phyloP scores from a whole-genome alignment of 1,140 invertebrate species.

The Philopotamus ludificatus region DNA sequence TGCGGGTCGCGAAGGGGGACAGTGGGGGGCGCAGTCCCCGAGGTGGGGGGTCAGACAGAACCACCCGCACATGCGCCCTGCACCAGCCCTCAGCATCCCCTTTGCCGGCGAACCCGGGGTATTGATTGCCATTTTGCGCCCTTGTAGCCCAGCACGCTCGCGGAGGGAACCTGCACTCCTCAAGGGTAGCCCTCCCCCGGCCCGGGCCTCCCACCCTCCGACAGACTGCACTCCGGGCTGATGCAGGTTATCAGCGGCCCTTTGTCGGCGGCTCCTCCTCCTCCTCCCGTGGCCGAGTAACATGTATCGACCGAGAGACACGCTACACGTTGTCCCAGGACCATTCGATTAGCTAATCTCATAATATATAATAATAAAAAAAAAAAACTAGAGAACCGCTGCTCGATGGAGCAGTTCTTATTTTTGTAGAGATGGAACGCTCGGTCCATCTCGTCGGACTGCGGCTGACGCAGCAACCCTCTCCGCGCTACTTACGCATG shows the following conservation, averaged over 20 bases:
- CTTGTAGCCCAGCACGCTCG: background rate
- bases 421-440: too few relatives aligned
- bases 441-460: too few relatives aligned
- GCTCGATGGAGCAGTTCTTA: too few relatives aligned
- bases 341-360: background rate
- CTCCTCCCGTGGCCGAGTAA: background rate
- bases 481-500: too few relatives aligned
- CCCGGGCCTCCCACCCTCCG: background rate
- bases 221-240: background rate
- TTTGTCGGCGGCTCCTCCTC: background rate
- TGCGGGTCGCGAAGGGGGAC: too few relatives aligned
- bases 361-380: too few relatives aligned
- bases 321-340: background rate
- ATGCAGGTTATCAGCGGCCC: background rate
- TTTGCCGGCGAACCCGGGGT: background rate
- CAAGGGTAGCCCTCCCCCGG: constrained; percentile 8
- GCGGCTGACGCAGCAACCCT: too few relatives aligned
- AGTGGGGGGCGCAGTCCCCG: background rate
- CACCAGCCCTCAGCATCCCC: background rate
- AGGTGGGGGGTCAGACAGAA: background rate
- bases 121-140: constrained; percentile 16
- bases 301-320: background rate
- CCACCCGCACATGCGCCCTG: background rate
- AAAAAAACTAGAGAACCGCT: too few relatives aligned
- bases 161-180: background rate